Evolutionary conservation across 2,797 vertebrate genomes (phyloP), one percentile per base, ranked within the genome.

Genomic region (Hipposideros larvatus): DNA sequence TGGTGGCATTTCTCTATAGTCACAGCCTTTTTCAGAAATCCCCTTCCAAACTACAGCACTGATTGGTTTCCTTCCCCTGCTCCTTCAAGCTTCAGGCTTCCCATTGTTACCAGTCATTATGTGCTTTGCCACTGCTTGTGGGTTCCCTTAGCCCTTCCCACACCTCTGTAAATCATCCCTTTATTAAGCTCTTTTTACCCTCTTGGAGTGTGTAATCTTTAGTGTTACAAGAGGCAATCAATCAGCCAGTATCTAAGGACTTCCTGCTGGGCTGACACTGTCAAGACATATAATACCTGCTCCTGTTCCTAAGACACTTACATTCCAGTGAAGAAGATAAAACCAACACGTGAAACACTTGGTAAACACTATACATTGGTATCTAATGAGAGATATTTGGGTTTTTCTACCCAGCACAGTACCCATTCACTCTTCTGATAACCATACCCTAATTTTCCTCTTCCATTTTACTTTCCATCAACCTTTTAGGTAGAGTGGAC

Each of bases 1-100:
- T 88, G 78, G 85, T 48, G 91, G 14, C 28, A 63, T 96, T 95
- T 95, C 87, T 96, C 73, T 88, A 65, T 96, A 95, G 65, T 92
- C 74, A 86, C 68, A 96, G 34, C 13, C 41, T 91, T 95, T 85
- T 37, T 75, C 79, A 93, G 70, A 57, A 61, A 80, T 90, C 43
- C 43, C n/a, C 24, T 96, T 94, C 80, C 31, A 65, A 78, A 80
- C 46, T 74, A 46, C 21, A 61, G 31, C 11, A 84, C 46, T 82
- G 89, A n/a, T 2, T 78, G 68, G 28, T 21, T 85, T 92, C 74
- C 37, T 83, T 88, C 46, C 68, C 22, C 19, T n/a, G 26, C 26
- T 91, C 83, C 43, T 80, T 70, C 18, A 90, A 82, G 31, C 16
- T 80, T 55, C 34, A 55, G 77, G 46, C 31, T 79, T 89, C 22